Evolutionary conservation across 2,113 vertebrate genomes (phyloP).

Genomic region (Dipodomys spectabilis): DNA sequence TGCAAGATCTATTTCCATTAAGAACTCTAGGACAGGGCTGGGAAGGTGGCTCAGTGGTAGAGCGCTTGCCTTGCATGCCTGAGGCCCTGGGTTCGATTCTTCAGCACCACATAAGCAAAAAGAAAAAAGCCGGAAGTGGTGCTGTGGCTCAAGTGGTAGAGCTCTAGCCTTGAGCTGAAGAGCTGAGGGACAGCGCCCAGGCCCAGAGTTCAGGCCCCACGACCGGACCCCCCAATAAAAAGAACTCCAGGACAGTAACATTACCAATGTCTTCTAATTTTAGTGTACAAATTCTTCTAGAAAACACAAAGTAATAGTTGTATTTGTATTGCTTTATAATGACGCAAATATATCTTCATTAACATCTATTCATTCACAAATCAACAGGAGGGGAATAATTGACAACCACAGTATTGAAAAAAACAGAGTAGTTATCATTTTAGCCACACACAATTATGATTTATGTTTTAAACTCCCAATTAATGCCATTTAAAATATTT

Average conservation of each 20-base stretch:
- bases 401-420: background rate
- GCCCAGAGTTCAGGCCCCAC: too few relatives aligned
- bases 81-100: too few relatives aligned
- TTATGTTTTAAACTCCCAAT: conserved; percentile 33
- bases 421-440: background rate
- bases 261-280: conserved; percentile 5
- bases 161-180: too few relatives aligned
- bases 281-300: conserved; percentile 29
- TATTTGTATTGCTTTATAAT: conserved; percentile 14
- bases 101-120: too few relatives aligned
- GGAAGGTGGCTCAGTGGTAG: too few relatives aligned
- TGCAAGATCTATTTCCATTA: background rate
- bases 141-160: too few relatives aligned
- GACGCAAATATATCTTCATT: conserved; percentile 17
- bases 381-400: conserved; percentile 14
- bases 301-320: conserved; percentile 27
- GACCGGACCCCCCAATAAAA: background rate
- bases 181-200: too few relatives aligned
- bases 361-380: background rate
- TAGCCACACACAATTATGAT: conserved; percentile 14
- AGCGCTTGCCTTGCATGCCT: too few relatives aligned
- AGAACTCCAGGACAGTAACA: conserved; percentile 19
- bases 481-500: conserved; percentile 43
- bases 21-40: conserved; percentile 13
- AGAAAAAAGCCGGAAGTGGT: too few relatives aligned